Conservation (phyloP, 1,140 invertebrate genomes). For the Caenorhabditis brenneri region DNA sequence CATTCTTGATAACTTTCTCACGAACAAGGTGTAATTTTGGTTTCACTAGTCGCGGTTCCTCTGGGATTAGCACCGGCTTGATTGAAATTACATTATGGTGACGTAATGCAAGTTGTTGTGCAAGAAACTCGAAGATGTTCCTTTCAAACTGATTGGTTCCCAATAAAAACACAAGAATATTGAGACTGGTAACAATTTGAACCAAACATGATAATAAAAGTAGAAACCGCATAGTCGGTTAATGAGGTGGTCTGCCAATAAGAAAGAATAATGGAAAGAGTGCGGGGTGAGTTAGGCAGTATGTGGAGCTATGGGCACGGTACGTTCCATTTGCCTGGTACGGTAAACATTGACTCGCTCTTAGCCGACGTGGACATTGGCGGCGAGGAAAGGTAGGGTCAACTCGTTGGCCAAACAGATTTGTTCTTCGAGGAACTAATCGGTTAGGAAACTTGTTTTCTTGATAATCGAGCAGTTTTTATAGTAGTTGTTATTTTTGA, state of each 20-base stretch:
- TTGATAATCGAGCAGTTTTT: too few relatives aligned
- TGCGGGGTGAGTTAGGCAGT: not conserved
- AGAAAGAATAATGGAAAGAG: not conserved
- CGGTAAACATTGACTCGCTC: constrained; percentile 25
- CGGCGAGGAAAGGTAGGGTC: not conserved
- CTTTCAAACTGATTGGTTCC: constrained; percentile 70
- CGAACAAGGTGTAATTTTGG: constrained; percentile 64
- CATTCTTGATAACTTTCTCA: constrained; percentile 67
- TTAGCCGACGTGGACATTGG: constrained; percentile 35
- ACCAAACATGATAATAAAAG: not conserved
- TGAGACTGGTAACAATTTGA: constrained; percentile 44
- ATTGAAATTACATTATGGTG: constrained; percentile 68
- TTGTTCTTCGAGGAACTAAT: constrained; percentile 34
- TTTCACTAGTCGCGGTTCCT: constrained; percentile 67
- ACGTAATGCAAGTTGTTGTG: constrained; percentile 67
- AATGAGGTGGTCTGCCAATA: not conserved
- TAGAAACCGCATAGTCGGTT: not conserved
- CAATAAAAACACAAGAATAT: constrained; percentile 66
- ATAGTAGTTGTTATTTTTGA: too few relatives aligned
- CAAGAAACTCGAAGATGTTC: constrained; percentile 65
- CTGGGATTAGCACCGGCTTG: constrained; percentile 70
- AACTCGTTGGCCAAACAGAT: constrained; percentile 32
- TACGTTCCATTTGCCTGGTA: constrained; percentile 31
- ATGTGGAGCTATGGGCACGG: constrained; percentile 5
- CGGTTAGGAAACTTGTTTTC: not conserved